Conservation (phyloP, 2,888 invertebrate species). For the Tuta absoluta region DNA sequence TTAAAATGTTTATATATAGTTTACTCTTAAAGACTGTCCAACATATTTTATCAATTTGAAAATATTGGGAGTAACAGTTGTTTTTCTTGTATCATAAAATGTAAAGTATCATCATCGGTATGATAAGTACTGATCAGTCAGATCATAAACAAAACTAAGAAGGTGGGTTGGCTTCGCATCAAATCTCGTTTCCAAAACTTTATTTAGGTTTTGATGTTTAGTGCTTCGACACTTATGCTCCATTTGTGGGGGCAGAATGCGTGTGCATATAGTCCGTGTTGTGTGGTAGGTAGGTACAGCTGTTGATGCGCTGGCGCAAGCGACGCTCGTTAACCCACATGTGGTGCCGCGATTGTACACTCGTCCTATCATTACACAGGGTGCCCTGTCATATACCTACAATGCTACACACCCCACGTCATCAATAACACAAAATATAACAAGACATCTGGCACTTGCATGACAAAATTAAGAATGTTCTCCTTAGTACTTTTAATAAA, state of each 20-base stretch:
- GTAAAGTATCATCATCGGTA: not conserved
- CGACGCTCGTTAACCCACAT: conserved; percentile 29
- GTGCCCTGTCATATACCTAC: not conserved
- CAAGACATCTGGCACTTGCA: not conserved
- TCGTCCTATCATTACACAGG: not conserved
- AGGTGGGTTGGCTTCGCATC: not conserved
- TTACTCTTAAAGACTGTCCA: too few relatives aligned
- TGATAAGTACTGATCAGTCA: not conserved
- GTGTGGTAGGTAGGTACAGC: not conserved
- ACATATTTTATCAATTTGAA: too few relatives aligned
- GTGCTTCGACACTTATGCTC: not conserved
- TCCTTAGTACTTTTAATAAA: not conserved
- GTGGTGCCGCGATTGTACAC: not conserved
- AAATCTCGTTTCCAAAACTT: not conserved
- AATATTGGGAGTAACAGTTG: too few relatives aligned
- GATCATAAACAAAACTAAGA: not conserved
- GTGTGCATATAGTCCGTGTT: not conserved
- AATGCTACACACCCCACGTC: not conserved
- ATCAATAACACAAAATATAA: not conserved
- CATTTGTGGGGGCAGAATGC: not conserved
- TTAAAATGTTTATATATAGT: too few relatives aligned
- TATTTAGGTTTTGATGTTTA: not conserved
- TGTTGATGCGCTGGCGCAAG: conserved; percentile 25
- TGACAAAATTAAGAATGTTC: not conserved
- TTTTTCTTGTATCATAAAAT: too few relatives aligned